Conservation (phyloP, 2,888 invertebrate species). For the Crocallis elinguaria region DNA sequence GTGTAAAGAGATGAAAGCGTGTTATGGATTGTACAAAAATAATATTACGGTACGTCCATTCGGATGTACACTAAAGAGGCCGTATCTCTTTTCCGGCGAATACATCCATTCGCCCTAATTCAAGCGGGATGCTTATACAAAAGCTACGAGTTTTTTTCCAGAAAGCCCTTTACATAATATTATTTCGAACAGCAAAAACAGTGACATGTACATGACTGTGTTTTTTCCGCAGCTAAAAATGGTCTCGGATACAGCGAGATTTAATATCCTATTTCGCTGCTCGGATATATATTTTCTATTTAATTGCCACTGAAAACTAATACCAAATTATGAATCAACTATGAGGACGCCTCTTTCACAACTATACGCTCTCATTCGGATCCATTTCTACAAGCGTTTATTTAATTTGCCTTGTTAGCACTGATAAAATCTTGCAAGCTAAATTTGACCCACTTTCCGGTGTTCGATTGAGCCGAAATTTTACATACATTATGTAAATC, state of each 20-base stretch:
- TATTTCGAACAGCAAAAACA: background rate
- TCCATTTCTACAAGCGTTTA: no score
- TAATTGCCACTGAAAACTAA: no score
- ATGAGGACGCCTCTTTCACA: no score
- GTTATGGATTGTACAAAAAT: conserved; percentile 23
- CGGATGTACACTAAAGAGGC: conserved; percentile 27
- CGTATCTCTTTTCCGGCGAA: conserved; percentile 28
- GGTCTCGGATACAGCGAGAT: background rate
- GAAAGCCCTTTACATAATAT: conserved; percentile 18
- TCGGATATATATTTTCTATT: no score
- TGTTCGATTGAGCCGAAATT: no score
- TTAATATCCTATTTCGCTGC: no score
- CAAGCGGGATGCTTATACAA: conserved; percentile 25
- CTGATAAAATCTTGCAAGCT: no score
- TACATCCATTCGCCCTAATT: conserved; percentile 26
- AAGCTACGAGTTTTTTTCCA: conserved; percentile 19
- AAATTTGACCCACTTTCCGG: no score
- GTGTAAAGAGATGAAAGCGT: conserved; percentile 26
- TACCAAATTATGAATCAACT: no score
- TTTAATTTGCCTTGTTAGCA: no score
- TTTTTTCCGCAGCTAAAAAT: background rate
- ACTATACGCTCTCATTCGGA: no score
- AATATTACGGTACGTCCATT: conserved; percentile 21
- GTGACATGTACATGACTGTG: background rate
- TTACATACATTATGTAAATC: no score